phyloP scores from a whole-genome alignment of 2,113 vertebrate genomes.

The Rhabdornis inornatus region DNA sequence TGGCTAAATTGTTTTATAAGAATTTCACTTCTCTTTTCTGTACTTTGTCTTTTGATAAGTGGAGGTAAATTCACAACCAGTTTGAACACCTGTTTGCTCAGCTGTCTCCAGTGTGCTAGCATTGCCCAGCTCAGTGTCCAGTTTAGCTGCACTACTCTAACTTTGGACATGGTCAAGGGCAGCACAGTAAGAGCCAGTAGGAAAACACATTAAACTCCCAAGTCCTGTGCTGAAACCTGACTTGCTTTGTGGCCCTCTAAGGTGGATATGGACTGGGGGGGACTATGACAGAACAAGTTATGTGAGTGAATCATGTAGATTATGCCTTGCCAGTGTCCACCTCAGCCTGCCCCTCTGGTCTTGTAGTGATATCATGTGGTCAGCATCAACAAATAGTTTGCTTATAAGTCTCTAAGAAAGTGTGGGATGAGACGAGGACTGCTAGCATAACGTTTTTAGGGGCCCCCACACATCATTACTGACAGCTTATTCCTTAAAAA shows the following conservation, averaged over 20 bases:
- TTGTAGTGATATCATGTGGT: background rate
- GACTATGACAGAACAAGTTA: background rate
- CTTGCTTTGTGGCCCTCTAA: background rate
- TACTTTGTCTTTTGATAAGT: background rate
- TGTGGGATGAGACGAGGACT: background rate
- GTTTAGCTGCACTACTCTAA: background rate
- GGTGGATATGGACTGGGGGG: fast-evolving
- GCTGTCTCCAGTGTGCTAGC: background rate
- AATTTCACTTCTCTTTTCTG: background rate
- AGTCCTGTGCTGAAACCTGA: background rate
- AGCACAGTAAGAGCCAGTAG: background rate
- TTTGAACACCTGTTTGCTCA: background rate
- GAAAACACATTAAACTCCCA: background rate
- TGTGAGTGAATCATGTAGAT: background rate
- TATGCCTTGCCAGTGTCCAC: background rate
- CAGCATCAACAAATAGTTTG: background rate
- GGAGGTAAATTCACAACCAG: background rate
- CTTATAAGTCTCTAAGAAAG: background rate
- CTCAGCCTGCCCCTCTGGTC: background rate
- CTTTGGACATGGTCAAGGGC: background rate
- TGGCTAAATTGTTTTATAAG: background rate
- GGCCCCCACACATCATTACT: fast-evolving
- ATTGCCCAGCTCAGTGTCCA: background rate
- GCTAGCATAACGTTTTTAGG: background rate
- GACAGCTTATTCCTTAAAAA: background rate